Evolutionary conservation across 2,888 invertebrate genomes (phyloP).

Genomic region (Agriopis leucophaearia): DNA sequence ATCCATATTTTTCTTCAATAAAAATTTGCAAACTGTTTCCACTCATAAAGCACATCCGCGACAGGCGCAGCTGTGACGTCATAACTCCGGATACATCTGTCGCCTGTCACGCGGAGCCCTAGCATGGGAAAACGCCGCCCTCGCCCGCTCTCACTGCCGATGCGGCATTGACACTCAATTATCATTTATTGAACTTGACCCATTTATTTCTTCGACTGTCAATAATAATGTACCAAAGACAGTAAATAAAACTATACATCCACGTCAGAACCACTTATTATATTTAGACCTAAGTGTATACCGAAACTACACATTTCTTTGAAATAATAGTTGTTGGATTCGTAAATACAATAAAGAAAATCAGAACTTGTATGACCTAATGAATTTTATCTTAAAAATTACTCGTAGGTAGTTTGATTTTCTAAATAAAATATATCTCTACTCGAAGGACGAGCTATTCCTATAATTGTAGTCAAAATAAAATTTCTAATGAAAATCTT

Average conservation of each 20-base stretch:
- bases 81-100: constrained; percentile 37
- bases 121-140: constrained; percentile 73
- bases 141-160: constrained; percentile 54
- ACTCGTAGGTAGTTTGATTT: too few relatives aligned
- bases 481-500: too few relatives aligned
- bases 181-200: constrained; percentile 65
- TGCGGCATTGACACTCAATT: constrained; percentile 69
- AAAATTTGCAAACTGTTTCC: constrained; percentile 14
- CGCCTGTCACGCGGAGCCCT: constrained; percentile 47
- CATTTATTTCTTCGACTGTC: constrained; percentile 49
- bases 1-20: constrained; percentile 6
- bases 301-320: background rate
- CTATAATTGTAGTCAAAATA: too few relatives aligned
- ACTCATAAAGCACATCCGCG: constrained; percentile 22
- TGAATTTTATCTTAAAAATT: too few relatives aligned
- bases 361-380: too few relatives aligned
- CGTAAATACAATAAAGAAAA: too few relatives aligned
- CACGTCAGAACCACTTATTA: background rate
- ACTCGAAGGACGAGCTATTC: too few relatives aligned
- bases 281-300: background rate
- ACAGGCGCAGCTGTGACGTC: constrained; percentile 52
- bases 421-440: too few relatives aligned
- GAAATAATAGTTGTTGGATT: background rate
- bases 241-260: background rate
- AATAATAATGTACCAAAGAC: constrained; percentile 1